phyloP scores from a whole-genome alignment of 1,140 invertebrate species.

The Stenopsyche tienmushanensis region DNA sequence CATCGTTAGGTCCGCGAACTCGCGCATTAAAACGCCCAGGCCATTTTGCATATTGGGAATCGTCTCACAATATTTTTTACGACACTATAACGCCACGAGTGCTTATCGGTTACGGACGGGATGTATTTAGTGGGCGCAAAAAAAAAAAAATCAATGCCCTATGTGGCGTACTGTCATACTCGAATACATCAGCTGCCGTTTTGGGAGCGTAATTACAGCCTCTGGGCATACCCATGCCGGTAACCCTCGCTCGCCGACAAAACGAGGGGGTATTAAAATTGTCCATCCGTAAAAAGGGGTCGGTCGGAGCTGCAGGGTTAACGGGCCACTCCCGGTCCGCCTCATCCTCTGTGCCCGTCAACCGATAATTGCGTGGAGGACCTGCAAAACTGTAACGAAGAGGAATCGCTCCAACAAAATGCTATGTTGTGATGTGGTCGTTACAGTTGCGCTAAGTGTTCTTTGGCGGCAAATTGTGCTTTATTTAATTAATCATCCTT shows the following conservation, averaged over 20 bases:
- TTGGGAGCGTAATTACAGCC: slow-evolving; percentile 20
- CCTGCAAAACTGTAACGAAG: slow-evolving; percentile 25
- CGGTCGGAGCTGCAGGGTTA: slow-evolving; percentile 11
- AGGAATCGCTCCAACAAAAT: too few relatives aligned
- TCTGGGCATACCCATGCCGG: background rate
- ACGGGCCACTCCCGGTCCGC: background rate
- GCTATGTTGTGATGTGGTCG: too few relatives aligned
- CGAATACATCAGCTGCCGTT: slow-evolving; percentile 16
- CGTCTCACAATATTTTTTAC: too few relatives aligned
- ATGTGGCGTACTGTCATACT: background rate
- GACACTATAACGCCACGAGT: too few relatives aligned
- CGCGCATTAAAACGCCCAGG: too few relatives aligned
- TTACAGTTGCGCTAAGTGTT: too few relatives aligned
- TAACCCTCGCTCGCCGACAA: background rate
- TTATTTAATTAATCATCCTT: too few relatives aligned
- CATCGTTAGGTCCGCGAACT: too few relatives aligned
- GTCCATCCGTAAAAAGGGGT: slow-evolving; percentile 30
- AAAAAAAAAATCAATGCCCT: background rate
- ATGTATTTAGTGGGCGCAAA: too few relatives aligned
- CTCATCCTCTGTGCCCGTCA: background rate
- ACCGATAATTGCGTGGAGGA: slow-evolving; percentile 25
- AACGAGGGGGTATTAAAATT: slow-evolving; percentile 27
- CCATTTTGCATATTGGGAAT: too few relatives aligned
- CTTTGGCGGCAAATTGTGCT: too few relatives aligned
- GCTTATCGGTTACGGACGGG: too few relatives aligned